These are phyloP conservation scores for Barnardius zonarius DNA, from an alignment of 2,113 vertebrate species.

Conservation along the genomic window DNA sequence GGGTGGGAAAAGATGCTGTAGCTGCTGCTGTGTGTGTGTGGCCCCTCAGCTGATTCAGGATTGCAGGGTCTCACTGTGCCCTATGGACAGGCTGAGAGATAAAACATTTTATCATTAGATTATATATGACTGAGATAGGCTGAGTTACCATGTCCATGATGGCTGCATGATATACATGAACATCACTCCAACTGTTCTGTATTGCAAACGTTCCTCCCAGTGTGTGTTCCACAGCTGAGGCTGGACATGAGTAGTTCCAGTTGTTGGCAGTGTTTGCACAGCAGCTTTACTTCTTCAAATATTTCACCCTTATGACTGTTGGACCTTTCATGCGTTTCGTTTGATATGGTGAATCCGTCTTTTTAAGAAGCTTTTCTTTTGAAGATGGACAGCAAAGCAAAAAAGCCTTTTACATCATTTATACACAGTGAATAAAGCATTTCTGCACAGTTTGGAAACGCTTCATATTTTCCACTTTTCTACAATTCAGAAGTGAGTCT, in stretches of 20 bases:
- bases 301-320: neutral
- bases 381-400: neutral
- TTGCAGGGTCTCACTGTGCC: neutral
- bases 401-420: neutral
- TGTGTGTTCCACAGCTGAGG: neutral
- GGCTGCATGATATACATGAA: neutral
- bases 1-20: neutral
- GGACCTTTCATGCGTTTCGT: neutral
- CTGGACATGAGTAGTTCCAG: neutral
- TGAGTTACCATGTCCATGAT: neutral
- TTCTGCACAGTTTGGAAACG: neutral
- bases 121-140: neutral
- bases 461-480: neutral
- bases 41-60: neutral
- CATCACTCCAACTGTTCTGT: neutral
- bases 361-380: neutral
- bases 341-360: neutral
- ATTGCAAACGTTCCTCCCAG: neutral
- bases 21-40: neutral
- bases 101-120: neutral
- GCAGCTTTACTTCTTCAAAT: neutral
- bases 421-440: neutral
- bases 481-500: neutral
- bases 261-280: neutral
- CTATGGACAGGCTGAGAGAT: neutral